phyloP scores from a whole-genome alignment of 2,888 invertebrate species.

The Sinotaia quadrata region DNA sequence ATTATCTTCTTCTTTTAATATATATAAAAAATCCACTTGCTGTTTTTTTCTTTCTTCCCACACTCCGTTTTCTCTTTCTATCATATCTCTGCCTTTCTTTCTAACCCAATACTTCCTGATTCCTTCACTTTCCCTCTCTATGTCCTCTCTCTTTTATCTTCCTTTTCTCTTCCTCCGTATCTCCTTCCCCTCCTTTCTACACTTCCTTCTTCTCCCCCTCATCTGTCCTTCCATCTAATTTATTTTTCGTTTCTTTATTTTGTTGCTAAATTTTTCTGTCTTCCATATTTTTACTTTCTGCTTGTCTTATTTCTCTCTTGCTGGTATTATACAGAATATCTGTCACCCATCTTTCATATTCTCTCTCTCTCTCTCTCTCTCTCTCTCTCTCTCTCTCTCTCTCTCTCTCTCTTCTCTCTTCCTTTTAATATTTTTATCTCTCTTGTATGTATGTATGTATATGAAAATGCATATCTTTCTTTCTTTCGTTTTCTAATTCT shows the following conservation, averaged over 20 bases:
- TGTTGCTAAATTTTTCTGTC: background rate
- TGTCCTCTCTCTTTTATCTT: background rate
- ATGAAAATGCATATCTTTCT: background rate
- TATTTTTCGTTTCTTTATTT: too few relatives aligned
- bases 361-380: background rate
- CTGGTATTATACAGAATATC: too few relatives aligned
- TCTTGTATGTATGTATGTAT: background rate
- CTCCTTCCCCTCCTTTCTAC: background rate
- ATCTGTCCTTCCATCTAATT: too few relatives aligned
- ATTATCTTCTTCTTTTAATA: background rate
- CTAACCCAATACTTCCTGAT: background rate
- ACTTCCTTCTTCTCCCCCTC: background rate
- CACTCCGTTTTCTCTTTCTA: background rate
- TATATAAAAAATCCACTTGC: background rate
- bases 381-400: background rate
- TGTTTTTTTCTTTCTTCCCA: background rate
- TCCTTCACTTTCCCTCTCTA: background rate
- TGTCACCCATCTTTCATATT: too few relatives aligned
- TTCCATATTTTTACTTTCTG: background rate
- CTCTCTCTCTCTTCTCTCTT: slow-evolving; percentile 8
- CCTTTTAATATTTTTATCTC: background rate
- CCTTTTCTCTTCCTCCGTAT: too few relatives aligned
- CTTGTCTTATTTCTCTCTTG: too few relatives aligned
- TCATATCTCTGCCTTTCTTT: background rate
- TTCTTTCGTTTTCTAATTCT: too few relatives aligned